These are phyloP conservation scores for Peromyscus melanophrys DNA, from an alignment of 2,797 vertebrate genomes.

Conservation along the genomic window DNA sequence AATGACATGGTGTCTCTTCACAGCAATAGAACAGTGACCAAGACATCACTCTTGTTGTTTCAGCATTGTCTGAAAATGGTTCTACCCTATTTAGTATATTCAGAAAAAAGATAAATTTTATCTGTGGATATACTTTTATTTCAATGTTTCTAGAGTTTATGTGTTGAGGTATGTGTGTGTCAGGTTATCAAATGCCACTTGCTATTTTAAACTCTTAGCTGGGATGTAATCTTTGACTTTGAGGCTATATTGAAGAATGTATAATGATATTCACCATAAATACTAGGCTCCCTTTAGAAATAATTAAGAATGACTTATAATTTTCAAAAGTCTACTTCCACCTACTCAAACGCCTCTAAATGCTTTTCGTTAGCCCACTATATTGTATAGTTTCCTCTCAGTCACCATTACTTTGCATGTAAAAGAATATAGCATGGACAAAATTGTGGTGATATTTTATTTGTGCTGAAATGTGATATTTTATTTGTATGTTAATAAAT, in stretches of 20 bases:
- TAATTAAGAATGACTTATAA: neutral
- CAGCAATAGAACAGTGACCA: neutral
- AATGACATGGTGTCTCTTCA: no score
- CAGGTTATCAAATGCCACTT: neutral
- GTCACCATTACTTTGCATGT: neutral
- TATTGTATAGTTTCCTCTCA: neutral
- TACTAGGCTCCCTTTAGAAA: neutral
- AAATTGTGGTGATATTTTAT: neutral
- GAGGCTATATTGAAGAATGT: neutral
- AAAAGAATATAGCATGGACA: neutral
- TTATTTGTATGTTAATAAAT: no score
- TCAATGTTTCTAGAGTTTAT: constrained; percentile 34
- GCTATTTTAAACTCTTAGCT: constrained; percentile 29
- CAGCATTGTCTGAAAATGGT: neutral
- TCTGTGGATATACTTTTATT: constrained; percentile 5
- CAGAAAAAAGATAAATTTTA: neutral
- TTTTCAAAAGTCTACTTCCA: constrained; percentile 28
- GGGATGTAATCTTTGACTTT: neutral
- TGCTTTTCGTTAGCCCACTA: neutral
- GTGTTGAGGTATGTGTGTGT: neutral
- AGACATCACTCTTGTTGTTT: neutral
- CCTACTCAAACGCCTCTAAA: neutral
- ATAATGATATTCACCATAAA: neutral
- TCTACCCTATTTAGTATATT: neutral
- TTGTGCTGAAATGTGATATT: no score